These are phyloP conservation scores for Xenopus laevis DNA, from an alignment of 2,113 vertebrate species.

Conservation along the genomic window DNA sequence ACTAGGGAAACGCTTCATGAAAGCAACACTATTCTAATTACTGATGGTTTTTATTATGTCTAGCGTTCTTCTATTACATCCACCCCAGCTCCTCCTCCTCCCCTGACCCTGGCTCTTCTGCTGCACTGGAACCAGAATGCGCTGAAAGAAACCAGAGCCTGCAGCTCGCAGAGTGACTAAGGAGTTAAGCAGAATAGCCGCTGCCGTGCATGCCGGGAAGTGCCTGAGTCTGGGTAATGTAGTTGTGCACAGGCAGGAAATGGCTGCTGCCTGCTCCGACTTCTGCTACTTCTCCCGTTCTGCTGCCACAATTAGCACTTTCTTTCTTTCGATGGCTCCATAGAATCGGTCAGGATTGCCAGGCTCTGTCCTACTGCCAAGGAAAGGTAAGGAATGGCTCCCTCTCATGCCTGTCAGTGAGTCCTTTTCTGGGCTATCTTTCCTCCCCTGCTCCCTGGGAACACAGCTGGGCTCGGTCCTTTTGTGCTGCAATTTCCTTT, in stretches of 20 bases:
- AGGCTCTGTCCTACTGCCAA: not conserved
- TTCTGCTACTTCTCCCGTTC: constrained; percentile 9
- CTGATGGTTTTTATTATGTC: no score
- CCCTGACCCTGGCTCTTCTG: no score
- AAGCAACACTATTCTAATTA: no score
- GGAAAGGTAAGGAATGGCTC: constrained; percentile 6
- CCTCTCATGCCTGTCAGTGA: not conserved
- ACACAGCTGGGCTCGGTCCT: not conserved
- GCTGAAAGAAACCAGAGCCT: no score
- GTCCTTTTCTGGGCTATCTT: not conserved
- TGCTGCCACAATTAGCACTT: not conserved
- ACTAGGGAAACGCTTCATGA: no score
- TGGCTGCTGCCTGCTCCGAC: constrained; percentile 6
- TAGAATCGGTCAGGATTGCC: not conserved
- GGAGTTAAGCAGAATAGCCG: not conserved
- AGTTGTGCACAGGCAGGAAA: constrained; percentile 35
- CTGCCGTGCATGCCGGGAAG: constrained; percentile 27
- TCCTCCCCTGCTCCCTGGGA: not conserved
- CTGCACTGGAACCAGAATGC: no score
- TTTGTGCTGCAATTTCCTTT: no score
- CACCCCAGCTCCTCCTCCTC: no score
- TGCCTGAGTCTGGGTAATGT: constrained; percentile 27
- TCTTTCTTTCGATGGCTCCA: constrained; percentile 3
- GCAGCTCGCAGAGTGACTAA: no score
- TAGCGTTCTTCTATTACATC: no score